phyloP scores from a whole-genome alignment of 2,797 vertebrate species.

The Brachyrhaphis roseni region DNA sequence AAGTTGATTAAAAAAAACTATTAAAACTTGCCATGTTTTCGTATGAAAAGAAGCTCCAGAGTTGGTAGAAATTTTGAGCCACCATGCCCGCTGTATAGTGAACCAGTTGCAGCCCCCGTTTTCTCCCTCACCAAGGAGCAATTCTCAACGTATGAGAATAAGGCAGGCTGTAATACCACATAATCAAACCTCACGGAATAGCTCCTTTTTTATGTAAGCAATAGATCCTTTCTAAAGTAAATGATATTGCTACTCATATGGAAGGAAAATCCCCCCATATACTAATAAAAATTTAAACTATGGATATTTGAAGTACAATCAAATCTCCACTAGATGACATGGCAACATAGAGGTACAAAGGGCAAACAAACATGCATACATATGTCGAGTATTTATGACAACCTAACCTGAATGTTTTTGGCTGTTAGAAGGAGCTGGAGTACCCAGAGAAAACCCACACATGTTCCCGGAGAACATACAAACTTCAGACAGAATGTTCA shows the following conservation, averaged over 20 bases:
- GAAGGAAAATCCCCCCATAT: no score
- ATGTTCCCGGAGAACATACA: not conserved
- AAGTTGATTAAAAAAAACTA: not conserved
- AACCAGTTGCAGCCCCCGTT: slow-evolving; percentile 50
- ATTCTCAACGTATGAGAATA: slow-evolving; percentile 18
- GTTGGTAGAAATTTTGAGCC: slow-evolving; percentile 37
- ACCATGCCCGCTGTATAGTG: slow-evolving; percentile 55
- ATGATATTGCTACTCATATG: not conserved
- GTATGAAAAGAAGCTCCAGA: not conserved
- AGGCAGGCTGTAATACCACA: not conserved
- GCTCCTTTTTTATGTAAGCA: not conserved
- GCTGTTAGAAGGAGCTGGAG: not conserved
- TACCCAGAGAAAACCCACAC: not conserved
- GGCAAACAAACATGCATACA: not conserved
- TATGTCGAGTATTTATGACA: not conserved
- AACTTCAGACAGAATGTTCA: no score
- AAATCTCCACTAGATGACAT: not conserved
- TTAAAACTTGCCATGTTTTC: not conserved
- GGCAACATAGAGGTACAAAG: not conserved
- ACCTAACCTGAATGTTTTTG: not conserved
- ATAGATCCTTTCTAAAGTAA: not conserved
- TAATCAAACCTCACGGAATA: not conserved
- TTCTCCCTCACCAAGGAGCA: slow-evolving; percentile 23
- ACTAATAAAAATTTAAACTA: not conserved
- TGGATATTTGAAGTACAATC: not conserved